Conservation (phyloP, 2,888 invertebrate genomes). For the Campoplex nolae region DNA sequence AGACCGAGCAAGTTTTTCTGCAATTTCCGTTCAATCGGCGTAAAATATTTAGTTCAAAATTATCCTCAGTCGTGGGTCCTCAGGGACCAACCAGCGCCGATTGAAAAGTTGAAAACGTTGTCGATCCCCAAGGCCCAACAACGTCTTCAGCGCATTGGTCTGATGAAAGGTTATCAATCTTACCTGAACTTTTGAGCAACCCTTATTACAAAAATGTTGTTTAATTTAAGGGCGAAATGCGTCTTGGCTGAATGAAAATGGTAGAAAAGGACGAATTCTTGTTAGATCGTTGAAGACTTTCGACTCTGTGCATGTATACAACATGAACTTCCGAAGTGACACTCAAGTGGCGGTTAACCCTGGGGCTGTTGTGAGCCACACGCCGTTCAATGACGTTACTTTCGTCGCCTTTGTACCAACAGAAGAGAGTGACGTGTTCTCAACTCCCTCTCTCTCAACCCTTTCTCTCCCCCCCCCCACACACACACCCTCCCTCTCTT, state of each 20-base stretch:
- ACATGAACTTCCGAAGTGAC: constrained; percentile 51
- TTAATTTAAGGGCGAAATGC: not conserved
- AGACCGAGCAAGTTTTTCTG: too few species aligned
- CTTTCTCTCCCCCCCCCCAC: not conserved
- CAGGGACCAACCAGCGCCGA: too few species aligned
- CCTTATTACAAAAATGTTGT: not conserved
- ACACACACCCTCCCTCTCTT: not conserved
- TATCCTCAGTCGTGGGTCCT: too few species aligned
- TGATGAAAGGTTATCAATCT: not conserved
- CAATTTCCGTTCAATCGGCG: too few species aligned
- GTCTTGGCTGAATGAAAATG: not conserved
- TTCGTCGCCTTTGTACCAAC: constrained; percentile 63
- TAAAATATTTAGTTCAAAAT: too few species aligned
- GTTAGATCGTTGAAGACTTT: constrained; percentile 25
- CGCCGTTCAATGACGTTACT: constrained; percentile 74
- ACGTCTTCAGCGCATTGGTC: not conserved
- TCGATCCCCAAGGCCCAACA: too few species aligned
- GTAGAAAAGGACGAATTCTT: constrained; percentile 31
- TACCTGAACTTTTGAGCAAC: not conserved
- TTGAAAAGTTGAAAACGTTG: too few species aligned
- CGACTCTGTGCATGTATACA: not conserved
- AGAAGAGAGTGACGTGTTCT: constrained; percentile 59
- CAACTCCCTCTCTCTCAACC: not conserved
- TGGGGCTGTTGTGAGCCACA: constrained; percentile 66
- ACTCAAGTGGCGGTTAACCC: constrained; percentile 70